Evolutionary conservation across 2,888 invertebrate species (phyloP).

Genomic region (Napeogenes inachia): DNA sequence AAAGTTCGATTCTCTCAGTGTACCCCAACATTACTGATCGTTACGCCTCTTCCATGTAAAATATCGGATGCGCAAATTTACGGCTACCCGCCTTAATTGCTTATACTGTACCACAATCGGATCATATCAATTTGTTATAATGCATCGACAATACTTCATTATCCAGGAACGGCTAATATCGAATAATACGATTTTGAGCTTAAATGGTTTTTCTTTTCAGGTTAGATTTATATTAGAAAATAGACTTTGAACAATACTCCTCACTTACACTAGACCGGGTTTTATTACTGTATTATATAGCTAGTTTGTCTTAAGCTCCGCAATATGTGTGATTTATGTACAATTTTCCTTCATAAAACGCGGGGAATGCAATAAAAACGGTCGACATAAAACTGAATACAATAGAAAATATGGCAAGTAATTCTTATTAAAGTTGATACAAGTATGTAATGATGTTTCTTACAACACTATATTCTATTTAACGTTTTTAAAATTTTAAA

Average conservation of each 20-base stretch:
- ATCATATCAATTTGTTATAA: slow-evolving; percentile 71
- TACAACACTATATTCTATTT: not conserved
- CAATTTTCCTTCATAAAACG: slow-evolving; percentile 6
- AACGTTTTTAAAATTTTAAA: not conserved
- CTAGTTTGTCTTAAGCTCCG: slow-evolving; percentile 1
- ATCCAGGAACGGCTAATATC: not conserved
- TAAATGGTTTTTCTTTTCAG: not conserved
- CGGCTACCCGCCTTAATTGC: slow-evolving; percentile 69
- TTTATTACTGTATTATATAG: slow-evolving; percentile 5
- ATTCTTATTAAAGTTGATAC: slow-evolving; percentile 9
- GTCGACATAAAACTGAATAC: slow-evolving; percentile 17
- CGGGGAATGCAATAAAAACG: slow-evolving; percentile 16
- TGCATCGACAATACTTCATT: slow-evolving; percentile 35
- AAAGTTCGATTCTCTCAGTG: slow-evolving; percentile 16
- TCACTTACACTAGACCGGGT: not conserved
- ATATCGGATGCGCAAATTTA: slow-evolving; percentile 68
- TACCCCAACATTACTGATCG: slow-evolving; percentile 35
- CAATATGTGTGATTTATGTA: slow-evolving; percentile 6
- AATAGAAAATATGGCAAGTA: slow-evolving; percentile 18
- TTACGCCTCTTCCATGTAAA: slow-evolving; percentile 73
- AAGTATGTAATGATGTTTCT: slow-evolving; percentile 3
- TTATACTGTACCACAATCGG: slow-evolving; percentile 48
- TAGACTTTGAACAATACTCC: not conserved
- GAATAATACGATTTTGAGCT: not conserved
- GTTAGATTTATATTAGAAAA: not conserved